Conservation (phyloP, 1,140 invertebrate genomes). For the Anagrus nilaparvatae region DNA sequence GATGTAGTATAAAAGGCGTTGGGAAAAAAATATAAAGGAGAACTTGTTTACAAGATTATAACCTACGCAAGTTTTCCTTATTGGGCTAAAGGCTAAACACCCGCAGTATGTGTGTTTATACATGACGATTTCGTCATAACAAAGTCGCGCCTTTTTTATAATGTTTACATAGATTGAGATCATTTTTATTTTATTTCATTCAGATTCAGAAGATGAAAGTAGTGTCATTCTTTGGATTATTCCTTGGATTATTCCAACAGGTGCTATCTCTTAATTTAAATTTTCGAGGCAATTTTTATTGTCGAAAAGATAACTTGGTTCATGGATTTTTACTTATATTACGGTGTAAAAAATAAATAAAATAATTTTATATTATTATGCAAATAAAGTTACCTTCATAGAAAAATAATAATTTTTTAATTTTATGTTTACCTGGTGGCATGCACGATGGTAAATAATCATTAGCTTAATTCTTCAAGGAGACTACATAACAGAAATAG, state of each 20-base stretch:
- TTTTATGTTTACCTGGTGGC: not conserved
- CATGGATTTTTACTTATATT: no score
- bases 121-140: conserved; percentile 6
- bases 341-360: no score
- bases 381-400: no score
- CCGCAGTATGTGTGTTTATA: conserved; percentile 1
- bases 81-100: conserved; percentile 3
- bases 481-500: not conserved
- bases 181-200: no score
- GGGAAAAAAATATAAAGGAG: no score
- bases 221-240: not conserved
- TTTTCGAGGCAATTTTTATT: no score
- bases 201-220: not conserved
- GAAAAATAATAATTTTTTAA: no score
- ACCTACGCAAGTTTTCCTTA: conserved; percentile 6
- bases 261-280: not conserved
- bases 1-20: no score
- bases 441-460: not conserved
- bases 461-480: not conserved
- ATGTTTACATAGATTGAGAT: no score
- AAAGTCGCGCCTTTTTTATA: not conserved
- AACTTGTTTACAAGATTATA: conserved; percentile 9
- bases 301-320: no score
- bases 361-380: no score
- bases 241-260: not conserved